A percentile compares a stretch with the other conserved stretches of the same genome.
These are phyloP conservation scores for Otus scops DNA, from an alignment of 2,797 vertebrate species.

Conservation along the genomic window DNA sequence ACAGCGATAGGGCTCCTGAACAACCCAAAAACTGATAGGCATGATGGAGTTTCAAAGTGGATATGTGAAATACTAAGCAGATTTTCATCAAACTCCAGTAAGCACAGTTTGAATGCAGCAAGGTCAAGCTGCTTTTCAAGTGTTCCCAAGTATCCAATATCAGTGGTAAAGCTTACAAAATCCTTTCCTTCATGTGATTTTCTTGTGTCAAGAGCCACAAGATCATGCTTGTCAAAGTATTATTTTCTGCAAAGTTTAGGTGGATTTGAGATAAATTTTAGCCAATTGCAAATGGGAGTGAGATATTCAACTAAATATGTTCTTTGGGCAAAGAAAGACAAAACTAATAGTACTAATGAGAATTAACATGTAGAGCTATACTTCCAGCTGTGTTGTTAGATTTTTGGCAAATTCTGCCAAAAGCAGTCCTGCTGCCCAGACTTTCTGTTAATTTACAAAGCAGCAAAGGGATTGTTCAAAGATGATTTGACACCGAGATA, in stretches of 20 bases:
- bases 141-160: neutral
- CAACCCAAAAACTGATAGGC: neutral
- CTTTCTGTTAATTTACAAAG: neutral
- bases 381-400: neutral
- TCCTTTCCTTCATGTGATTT: too few relatives aligned
- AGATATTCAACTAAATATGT: neutral
- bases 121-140: slow-evolving; percentile 36
- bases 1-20: neutral
- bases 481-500: neutral
- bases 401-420: neutral
- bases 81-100: neutral
- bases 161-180: neutral
- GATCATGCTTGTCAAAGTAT: neutral
- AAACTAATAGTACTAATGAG: neutral
- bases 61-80: neutral
- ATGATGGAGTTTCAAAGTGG: neutral
- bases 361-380: neutral
- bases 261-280: neutral
- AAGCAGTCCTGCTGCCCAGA: neutral
- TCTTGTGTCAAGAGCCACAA: neutral
- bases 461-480: neutral
- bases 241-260: neutral
- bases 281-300: neutral
- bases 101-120: slow-evolving; percentile 8
- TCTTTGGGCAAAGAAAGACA: neutral